Evolutionary conservation across 2,888 invertebrate species (phyloP).

Genomic region (Masnerella sp.): DNA sequence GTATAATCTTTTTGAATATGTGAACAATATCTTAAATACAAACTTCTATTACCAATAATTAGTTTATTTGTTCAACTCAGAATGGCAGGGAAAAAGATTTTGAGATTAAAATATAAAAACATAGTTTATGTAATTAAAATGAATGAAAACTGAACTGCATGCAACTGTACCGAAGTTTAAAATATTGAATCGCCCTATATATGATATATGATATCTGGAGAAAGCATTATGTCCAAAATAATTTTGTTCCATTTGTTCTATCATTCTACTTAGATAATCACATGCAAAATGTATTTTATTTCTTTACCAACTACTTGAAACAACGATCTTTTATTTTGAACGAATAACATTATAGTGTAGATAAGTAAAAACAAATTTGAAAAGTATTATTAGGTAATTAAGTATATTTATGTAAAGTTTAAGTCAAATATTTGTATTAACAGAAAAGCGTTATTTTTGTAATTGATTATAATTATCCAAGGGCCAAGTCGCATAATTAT

Average conservation of each 20-base stretch:
- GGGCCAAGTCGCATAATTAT: not conserved
- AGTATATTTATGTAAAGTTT: too few relatives aligned
- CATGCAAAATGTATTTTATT: slow-evolving; percentile 6
- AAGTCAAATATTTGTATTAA: too few relatives aligned
- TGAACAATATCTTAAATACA: not conserved
- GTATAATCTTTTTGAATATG: too few relatives aligned
- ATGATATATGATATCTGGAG: not conserved
- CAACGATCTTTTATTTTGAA: not conserved
- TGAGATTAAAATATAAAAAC: not conserved
- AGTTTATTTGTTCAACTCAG: slow-evolving; percentile 3
- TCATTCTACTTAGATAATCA: not conserved
- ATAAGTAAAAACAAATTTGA: too few relatives aligned
- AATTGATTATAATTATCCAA: too few relatives aligned
- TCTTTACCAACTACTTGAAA: not conserved
- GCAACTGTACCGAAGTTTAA: not conserved
- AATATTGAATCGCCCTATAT: not conserved
- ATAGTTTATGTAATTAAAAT: not conserved
- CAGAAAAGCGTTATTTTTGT: too few relatives aligned
- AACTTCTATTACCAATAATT: not conserved
- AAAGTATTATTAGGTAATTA: too few relatives aligned
- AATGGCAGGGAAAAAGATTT: not conserved
- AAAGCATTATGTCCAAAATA: not conserved
- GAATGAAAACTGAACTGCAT: not conserved
- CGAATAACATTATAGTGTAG: too few relatives aligned
- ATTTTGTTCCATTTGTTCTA: not conserved